A percentile compares a stretch with the other conserved stretches of the same genome.
phyloP scores from a whole-genome alignment of 2,113 vertebrate genomes.

The Bufo gargarizans region DNA sequence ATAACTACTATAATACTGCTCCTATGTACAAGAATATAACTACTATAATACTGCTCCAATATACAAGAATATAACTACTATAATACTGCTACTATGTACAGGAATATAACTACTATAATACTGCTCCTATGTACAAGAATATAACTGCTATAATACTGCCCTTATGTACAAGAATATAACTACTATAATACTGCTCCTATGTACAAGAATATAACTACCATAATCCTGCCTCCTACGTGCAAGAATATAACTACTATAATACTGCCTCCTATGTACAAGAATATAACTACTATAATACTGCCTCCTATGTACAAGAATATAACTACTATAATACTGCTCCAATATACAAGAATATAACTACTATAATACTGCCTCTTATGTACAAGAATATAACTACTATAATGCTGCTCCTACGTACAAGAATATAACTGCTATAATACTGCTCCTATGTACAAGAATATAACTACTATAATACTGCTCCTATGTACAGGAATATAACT shows the following conservation, averaged over 20 bases:
- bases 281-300: conserved; percentile 1
- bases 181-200: neutral
- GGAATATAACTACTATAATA: too few species aligned
- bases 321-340: neutral
- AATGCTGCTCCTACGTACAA: neutral
- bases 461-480: neutral
- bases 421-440: neutral
- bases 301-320: neutral
- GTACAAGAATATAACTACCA: neutral
- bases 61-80: too few species aligned
- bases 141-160: too few species aligned
- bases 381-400: neutral
- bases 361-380: neutral
- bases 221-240: neutral
- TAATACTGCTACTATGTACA: too few species aligned
- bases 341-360: neutral
- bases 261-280: neutral
- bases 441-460: neutral
- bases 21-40: too few species aligned
- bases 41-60: too few species aligned
- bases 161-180: neutral
- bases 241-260: neutral
- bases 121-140: too few species aligned
- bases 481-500: neutral
- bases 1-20: too few species aligned